Evolutionary conservation across 2,113 vertebrate genomes (phyloP).

Genomic region (Cyrtonyx montezumae): DNA sequence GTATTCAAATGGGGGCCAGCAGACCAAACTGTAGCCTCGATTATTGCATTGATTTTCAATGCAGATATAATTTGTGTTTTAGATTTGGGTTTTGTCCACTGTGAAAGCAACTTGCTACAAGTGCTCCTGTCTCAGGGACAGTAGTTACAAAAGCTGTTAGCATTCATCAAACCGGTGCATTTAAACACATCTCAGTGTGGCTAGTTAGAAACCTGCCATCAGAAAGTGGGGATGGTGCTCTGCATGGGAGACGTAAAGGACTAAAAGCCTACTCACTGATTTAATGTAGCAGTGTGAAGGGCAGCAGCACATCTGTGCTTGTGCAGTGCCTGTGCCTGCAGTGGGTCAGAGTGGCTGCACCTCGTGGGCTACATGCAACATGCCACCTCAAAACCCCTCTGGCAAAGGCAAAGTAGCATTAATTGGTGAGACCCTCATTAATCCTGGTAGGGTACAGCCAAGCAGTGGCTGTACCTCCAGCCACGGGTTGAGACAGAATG

Average conservation of each 20-base stretch:
- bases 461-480: neutral
- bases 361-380: neutral
- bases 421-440: neutral
- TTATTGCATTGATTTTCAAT: slow-evolving; percentile 15
- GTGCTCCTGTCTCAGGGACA: neutral
- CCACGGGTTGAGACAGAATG: neutral
- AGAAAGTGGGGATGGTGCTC: neutral
- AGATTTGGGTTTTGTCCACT: slow-evolving; percentile 6
- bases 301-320: neutral
- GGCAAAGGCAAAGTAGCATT: neutral
- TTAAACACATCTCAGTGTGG: neutral
- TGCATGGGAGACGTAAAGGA: neutral
- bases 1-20: slow-evolving; percentile 45
- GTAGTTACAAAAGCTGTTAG: neutral
- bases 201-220: neutral
- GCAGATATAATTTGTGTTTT: neutral
- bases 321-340: neutral
- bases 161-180: neutral
- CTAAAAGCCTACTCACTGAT: neutral
- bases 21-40: slow-evolving; percentile 30
- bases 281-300: neutral
- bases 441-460: neutral
- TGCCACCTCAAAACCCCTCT: neutral
- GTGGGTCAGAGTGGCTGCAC: neutral
- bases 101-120: slow-evolving; percentile 12